Conservation (phyloP, 2,888 invertebrate species). For the Ommatoiulus sabulosus region DNA sequence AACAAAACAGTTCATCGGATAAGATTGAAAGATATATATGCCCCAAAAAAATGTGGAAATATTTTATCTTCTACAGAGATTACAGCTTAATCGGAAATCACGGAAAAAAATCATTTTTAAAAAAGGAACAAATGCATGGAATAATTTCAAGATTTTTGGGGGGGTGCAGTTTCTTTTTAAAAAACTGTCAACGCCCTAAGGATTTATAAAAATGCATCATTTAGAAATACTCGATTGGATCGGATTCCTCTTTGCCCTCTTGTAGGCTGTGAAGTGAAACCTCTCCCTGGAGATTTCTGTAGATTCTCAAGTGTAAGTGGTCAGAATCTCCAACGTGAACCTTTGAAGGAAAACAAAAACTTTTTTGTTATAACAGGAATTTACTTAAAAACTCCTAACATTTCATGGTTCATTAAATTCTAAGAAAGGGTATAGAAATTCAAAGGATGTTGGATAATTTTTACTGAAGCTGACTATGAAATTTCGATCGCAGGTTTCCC, state of each 20-base stretch:
- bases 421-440: too few relatives aligned
- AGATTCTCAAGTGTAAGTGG: slow-evolving; percentile 66
- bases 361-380: neutral
- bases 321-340: slow-evolving; percentile 53
- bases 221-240: slow-evolving; percentile 65
- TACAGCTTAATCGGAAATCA: too few relatives aligned
- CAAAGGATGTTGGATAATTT: too few relatives aligned
- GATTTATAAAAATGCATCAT: neutral
- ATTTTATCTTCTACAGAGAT: too few relatives aligned
- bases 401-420: too few relatives aligned
- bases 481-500: too few relatives aligned
- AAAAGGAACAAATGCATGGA: neutral
- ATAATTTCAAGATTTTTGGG: neutral
- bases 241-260: slow-evolving; percentile 63
- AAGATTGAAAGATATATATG: too few relatives aligned
- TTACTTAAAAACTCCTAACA: neutral
- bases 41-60: too few relatives aligned
- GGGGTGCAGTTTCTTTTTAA: neutral
- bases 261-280: slow-evolving; percentile 63
- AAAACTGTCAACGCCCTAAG: neutral
- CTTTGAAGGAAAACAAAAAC: slow-evolving; percentile 14
- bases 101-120: neutral
- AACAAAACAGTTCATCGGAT: too few relatives aligned
- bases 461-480: too few relatives aligned
- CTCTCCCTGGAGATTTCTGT: slow-evolving; percentile 64